Base-by-base conservation (phyloP, 2,113 vertebrate genomes). In the Terrapene triunguis region DNA sequence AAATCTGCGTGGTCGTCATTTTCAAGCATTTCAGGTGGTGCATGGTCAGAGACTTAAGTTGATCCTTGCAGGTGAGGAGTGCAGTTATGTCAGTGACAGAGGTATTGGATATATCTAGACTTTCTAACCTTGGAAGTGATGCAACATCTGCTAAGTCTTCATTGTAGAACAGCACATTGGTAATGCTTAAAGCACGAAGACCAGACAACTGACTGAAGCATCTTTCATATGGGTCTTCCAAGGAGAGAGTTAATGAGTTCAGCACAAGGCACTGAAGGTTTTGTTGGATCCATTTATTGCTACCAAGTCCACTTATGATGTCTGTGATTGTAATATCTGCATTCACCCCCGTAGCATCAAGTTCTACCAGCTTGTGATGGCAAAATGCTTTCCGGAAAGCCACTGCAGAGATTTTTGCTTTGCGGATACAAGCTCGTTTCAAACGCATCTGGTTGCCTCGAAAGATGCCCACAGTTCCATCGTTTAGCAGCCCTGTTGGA, bases 1-100 rank as follows among this genome's bases (percentile, higher is more conserved):
- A 96, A 92, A 99, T 98, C 97, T 99, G 99, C 27, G 99, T 98
- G 2, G 99, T 99, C 89, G 99, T 99, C 99, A 99, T 99, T 98
- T 99, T 99, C 97, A 99, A 99, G 97, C 99, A 99, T 98, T 99
- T 99, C 96, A 99, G 98, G 98, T 99, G 99, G 97, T 99, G 99
- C 98, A 99, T 99, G 65, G 99, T 99, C 62, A 99, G 98, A 29
- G 99, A 99, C 91, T 99, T 99, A 92, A 99, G 99, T 12, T 98
- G 97, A 89, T 99, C 98, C 94, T 99, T 99, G 94, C 99, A 99
- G 91, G 99, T 98, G 95, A 99, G 98, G 80, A 99, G 98, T 1
- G 99, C 99, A 8, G 98, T 99, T 94, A 99, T 99, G 97, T 99
- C 99, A 79, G 99, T 99, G 83, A 99, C 99, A 0, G 99, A 99